Conservation (phyloP, 2,797 vertebrate species). For the Malurus leucopterus region DNA sequence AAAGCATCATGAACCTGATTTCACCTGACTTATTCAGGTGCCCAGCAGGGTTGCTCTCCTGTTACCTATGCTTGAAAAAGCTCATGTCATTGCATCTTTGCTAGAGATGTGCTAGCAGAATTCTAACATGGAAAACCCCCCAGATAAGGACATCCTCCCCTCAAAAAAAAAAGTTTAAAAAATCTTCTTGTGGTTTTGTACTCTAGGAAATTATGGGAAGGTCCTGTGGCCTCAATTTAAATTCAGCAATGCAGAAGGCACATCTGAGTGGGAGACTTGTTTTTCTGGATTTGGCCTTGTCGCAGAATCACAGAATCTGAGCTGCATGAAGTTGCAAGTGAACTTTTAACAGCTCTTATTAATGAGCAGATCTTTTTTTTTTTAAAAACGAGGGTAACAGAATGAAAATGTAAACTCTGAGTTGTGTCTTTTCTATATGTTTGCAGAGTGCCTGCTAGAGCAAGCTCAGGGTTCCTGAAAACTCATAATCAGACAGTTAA, state of each 20-base stretch:
- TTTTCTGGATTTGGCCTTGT: neutral
- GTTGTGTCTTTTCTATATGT: neutral
- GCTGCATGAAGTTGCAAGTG: neutral
- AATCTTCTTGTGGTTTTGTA: neutral
- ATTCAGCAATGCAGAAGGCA: neutral
- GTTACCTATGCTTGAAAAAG: neutral
- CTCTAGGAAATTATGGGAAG: neutral
- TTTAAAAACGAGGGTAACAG: neutral
- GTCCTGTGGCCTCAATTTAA: neutral
- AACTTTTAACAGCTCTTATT: neutral
- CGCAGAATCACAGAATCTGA: neutral
- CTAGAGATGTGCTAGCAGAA: neutral
- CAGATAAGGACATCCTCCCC: neutral
- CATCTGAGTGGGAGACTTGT: neutral
- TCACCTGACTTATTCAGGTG: neutral
- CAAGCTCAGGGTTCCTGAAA: neutral
- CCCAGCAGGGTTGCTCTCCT: neutral
- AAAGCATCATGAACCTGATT: neutral
- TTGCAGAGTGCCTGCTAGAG: neutral
- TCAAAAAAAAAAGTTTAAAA: neutral
- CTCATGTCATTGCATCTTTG: neutral
- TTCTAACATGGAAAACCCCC: neutral
- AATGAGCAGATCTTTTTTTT: neutral
- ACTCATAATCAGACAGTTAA: neutral
- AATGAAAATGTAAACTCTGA: neutral